Conservation (phyloP, 1,140 invertebrate species). For the Tetraneura akinire region DNA sequence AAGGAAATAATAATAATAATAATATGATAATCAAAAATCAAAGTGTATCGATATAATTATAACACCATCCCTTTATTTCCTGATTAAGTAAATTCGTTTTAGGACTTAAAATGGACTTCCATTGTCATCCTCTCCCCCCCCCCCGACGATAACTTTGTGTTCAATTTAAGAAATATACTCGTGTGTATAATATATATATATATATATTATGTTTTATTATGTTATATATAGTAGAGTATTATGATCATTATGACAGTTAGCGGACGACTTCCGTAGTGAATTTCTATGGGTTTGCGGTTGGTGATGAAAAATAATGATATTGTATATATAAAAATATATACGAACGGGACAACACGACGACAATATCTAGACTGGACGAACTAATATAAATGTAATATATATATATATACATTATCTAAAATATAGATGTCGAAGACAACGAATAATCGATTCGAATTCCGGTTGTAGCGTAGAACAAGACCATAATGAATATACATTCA, state of each 20-base stretch:
- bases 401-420: not conserved
- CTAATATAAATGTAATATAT: not conserved
- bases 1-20: too few relatives aligned
- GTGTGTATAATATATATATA: too few relatives aligned
- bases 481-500: not conserved
- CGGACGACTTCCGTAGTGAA: not conserved
- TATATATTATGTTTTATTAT: too few relatives aligned
- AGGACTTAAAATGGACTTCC: too few relatives aligned
- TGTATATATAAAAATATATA: not conserved
- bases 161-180: not conserved
- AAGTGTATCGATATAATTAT: too few relatives aligned
- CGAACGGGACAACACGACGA: not conserved
- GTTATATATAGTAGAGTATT: too few relatives aligned
- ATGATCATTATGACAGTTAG: too few relatives aligned
- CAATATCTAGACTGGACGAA: not conserved
- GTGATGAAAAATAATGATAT: constrained; percentile 21
- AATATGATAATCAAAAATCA: too few relatives aligned
- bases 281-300: constrained; percentile 13
- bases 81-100: too few relatives aligned
- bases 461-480: not conserved
- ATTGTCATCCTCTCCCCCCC: too few relatives aligned
- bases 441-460: constrained; percentile 23
- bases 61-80: too few relatives aligned
- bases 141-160: not conserved
- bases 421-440: not conserved